These are phyloP conservation scores for Trogon melanurus DNA, from an alignment of 2,113 vertebrate genomes.

Conservation along the genomic window DNA sequence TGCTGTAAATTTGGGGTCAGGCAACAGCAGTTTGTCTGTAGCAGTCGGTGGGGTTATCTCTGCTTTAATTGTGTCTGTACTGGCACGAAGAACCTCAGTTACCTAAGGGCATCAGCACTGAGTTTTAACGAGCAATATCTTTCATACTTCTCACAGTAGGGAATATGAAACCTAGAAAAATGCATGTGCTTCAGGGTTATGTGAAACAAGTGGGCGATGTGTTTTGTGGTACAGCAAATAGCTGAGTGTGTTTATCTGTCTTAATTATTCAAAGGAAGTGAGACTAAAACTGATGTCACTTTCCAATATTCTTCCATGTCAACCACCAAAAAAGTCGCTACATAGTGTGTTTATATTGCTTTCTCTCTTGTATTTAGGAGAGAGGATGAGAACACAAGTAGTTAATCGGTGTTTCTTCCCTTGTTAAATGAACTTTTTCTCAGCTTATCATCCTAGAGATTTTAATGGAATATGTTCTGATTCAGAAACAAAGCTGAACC, in stretches of 20 bases:
- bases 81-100: background rate
- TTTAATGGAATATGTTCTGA: background rate
- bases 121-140: background rate
- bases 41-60: background rate
- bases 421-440: background rate
- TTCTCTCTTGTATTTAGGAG: background rate
- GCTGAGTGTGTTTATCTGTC: background rate
- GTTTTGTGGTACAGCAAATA: background rate
- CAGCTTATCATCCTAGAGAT: background rate
- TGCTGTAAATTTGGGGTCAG: background rate
- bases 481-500: slow-evolving; percentile 21
- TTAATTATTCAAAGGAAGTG: background rate
- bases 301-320: background rate
- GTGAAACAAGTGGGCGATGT: background rate
- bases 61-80: background rate
- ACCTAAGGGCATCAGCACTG: background rate
- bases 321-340: background rate
- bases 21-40: background rate
- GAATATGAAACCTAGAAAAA: background rate
- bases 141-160: background rate
- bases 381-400: background rate
- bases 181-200: background rate
- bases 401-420: background rate
- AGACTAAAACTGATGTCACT: background rate
- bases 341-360: background rate